A percentile compares a stretch with the other conserved stretches of the same genome.
Conservation (phyloP, 2,113 vertebrate species). For the Cyrtonyx montezumae region DNA sequence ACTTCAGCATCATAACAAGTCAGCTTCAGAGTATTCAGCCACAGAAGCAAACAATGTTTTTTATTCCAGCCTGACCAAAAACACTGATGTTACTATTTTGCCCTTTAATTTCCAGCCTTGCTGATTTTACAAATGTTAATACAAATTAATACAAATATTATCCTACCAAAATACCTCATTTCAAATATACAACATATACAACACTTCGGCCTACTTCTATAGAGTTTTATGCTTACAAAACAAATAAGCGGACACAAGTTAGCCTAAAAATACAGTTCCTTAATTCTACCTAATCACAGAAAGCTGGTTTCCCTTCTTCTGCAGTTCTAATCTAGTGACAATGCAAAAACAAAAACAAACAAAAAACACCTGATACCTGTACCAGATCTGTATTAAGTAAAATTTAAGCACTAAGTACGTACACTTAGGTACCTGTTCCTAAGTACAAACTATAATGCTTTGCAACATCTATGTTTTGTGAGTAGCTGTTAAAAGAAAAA, state of each 20-base stretch:
- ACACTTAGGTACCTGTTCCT: fast-evolving
- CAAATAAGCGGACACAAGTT: not conserved
- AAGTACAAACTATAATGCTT: not conserved
- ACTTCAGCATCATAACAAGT: not conserved
- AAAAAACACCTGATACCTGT: too few species aligned
- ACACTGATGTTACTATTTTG: not conserved
- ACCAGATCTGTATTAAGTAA: not conserved
- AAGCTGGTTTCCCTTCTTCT: not conserved
- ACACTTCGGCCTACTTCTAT: not conserved
- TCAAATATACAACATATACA: not conserved
- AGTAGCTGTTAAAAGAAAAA: not conserved
- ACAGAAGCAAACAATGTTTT: not conserved
- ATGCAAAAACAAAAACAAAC: too few species aligned
- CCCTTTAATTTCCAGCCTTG: not conserved
- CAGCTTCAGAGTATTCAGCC: not conserved
- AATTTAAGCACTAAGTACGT: not conserved
- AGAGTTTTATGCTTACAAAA: not conserved
- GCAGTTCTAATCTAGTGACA: not conserved
- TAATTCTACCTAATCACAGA: not conserved
- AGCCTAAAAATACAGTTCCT: not conserved
- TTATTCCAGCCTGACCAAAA: not conserved
- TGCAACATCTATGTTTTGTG: not conserved
- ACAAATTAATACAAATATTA: too few species aligned
- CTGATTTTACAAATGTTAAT: not conserved
- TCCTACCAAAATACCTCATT: not conserved